Percentiles rank a stretch among this genome's conserved stretches.
phyloP scores from a whole-genome alignment of 2,888 invertebrate genomes.

The Eilema depressum region DNA sequence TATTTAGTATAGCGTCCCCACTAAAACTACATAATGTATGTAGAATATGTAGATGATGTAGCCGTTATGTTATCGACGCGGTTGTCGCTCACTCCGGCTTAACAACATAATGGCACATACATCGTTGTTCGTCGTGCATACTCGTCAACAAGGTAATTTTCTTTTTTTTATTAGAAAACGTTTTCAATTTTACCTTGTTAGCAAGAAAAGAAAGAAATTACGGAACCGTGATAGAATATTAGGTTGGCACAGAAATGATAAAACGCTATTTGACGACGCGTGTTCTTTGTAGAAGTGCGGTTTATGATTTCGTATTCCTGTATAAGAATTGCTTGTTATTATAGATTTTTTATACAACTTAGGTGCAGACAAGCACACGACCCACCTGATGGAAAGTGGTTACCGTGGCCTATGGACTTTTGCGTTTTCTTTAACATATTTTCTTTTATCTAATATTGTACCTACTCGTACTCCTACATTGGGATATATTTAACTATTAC shows the following conservation, averaged over 20 bases:
- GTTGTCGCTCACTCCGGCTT: neutral
- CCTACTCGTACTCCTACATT: too few species aligned
- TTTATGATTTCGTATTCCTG: neutral
- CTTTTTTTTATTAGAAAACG: conserved; percentile 3
- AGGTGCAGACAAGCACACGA: too few species aligned
- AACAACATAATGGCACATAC: neutral
- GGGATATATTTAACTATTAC: too few species aligned
- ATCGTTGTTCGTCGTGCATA: neutral
- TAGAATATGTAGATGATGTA: neutral
- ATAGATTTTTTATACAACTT: too few species aligned
- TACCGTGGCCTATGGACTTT: too few species aligned
- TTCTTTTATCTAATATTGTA: too few species aligned
- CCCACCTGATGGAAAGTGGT: too few species aligned
- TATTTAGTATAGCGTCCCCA: neutral
- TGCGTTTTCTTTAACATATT: too few species aligned
- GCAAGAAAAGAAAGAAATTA: neutral
- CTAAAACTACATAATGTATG: neutral
- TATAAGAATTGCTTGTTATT: too few species aligned
- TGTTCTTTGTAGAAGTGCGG: neutral
- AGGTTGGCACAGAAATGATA: neutral
- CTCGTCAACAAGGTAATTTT: conserved; percentile 4
- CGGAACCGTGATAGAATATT: neutral
- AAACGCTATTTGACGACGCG: neutral
- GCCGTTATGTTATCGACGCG: neutral
- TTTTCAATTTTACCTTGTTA: conserved; percentile 6